phyloP scores from a whole-genome alignment of 2,797 vertebrate species.

The Rhincodon typus region DNA sequence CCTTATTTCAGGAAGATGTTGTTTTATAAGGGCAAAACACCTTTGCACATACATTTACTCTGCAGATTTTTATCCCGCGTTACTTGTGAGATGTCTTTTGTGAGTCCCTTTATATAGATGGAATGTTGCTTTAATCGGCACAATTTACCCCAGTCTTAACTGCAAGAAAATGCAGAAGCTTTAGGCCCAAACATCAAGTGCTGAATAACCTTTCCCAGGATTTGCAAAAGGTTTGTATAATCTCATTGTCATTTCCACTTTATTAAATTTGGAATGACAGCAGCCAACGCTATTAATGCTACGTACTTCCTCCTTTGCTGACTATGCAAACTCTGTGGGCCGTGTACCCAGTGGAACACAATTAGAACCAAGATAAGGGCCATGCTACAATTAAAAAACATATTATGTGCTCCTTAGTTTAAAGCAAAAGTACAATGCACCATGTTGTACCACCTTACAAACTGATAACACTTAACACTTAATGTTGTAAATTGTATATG shows the following conservation, averaged over 20 bases:
- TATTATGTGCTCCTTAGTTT: background rate
- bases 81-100: background rate
- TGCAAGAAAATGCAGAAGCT: background rate
- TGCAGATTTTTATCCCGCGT: no score
- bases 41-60: background rate
- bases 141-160: background rate
- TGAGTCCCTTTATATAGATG: background rate
- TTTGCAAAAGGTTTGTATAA: background rate
- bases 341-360: background rate
- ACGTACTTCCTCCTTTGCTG: background rate
- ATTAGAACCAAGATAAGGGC: background rate
- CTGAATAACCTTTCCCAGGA: no score
- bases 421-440: constrained; percentile 6
- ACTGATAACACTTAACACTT: constrained; percentile 5
- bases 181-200: background rate
- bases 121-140: background rate
- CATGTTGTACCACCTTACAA: background rate
- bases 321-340: background rate
- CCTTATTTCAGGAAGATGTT: background rate
- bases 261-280: background rate
- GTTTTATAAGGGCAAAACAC: background rate
- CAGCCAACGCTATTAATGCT: background rate
- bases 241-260: background rate
- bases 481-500: background rate
- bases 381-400: background rate